phyloP scores from a whole-genome alignment of 2,888 invertebrate species.

The Nebria salina region DNA sequence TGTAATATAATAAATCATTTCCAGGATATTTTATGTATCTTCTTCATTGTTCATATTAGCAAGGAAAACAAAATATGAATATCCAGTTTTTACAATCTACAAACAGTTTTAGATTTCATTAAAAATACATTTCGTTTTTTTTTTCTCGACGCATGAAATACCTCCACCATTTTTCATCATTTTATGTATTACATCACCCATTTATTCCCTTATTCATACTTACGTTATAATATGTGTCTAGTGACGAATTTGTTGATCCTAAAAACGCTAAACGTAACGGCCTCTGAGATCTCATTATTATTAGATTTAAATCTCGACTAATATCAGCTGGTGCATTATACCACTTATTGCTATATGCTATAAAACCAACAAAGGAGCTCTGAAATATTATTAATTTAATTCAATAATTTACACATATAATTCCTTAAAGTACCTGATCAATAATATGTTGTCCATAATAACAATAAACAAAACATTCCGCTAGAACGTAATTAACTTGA shows the following conservation, averaged over 20 bases:
- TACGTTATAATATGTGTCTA: constrained; percentile 41
- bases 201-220: not conserved
- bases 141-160: too few relatives aligned
- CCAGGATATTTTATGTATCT: constrained; percentile 19
- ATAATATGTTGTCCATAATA: constrained; percentile 41
- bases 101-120: constrained; percentile 8
- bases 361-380: constrained; percentile 26
- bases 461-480: constrained; percentile 40
- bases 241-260: constrained; percentile 28
- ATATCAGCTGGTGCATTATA: constrained; percentile 28
- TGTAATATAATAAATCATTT: not conserved
- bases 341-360: constrained; percentile 37
- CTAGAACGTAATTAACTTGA: constrained; percentile 33
- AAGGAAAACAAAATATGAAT: constrained; percentile 40
- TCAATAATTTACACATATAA: too few relatives aligned
- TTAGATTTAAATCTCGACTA: constrained; percentile 35
- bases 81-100: constrained; percentile 41
- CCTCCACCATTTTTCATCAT: too few relatives aligned
- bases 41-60: constrained; percentile 32
- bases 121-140: not conserved
- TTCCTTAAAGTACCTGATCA: constrained; percentile 15
- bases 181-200: not conserved
- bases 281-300: constrained; percentile 35
- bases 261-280: constrained; percentile 27
- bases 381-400: constrained; percentile 2